Evolutionary conservation across 2,888 invertebrate species (phyloP).

Genomic region (Sialis lutaria): DNA sequence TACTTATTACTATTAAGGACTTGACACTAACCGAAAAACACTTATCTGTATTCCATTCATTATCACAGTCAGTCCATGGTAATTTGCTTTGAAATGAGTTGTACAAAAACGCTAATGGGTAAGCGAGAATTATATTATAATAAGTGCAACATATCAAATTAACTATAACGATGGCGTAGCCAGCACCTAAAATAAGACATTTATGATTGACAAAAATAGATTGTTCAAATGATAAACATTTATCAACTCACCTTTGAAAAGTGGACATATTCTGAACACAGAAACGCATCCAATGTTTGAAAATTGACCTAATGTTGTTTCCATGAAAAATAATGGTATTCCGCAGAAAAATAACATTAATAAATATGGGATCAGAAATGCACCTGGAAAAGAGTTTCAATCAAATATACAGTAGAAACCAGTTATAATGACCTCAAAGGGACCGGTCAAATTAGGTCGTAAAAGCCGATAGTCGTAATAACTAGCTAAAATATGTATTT

Average conservation of each 20-base stretch:
- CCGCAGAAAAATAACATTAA: constrained; percentile 67
- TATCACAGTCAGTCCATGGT: constrained; percentile 63
- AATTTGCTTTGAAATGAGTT: constrained; percentile 46
- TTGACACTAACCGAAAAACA: constrained; percentile 40
- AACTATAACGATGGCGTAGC: constrained; percentile 64
- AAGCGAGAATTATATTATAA: constrained; percentile 72
- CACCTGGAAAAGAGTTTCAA: constrained; percentile 36
- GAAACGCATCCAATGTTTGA: constrained; percentile 66
- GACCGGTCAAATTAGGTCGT: too few species aligned
- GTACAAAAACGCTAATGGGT: constrained; percentile 65
- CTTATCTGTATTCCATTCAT: constrained; percentile 65
- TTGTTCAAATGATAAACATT: neutral
- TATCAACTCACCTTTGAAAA: constrained; percentile 57
- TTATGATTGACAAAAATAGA: neutral
- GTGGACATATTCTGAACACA: constrained; percentile 61
- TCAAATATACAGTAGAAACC: too few species aligned
- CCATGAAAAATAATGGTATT: constrained; percentile 76
- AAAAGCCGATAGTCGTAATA: too few species aligned
- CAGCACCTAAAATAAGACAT: constrained; percentile 48
- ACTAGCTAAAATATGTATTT: too few species aligned
- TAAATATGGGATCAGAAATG: constrained; percentile 74
- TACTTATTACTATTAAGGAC: too few species aligned
- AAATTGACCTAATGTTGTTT: constrained; percentile 74
- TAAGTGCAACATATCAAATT: constrained; percentile 68
- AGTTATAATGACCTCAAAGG: too few species aligned